Conservation (phyloP, 2,888 invertebrate species). For the Macropis europaea region DNA sequence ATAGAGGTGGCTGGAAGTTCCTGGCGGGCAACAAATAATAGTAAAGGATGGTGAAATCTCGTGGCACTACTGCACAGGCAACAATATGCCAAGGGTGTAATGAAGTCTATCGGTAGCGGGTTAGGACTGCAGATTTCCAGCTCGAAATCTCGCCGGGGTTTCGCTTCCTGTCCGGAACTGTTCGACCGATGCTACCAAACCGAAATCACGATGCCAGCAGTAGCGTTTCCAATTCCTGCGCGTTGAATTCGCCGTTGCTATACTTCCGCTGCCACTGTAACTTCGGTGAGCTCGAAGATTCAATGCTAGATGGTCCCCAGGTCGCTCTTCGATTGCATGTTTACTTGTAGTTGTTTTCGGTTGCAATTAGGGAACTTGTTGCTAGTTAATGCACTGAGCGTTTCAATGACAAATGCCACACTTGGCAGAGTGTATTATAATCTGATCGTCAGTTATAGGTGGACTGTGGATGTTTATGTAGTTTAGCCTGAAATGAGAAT, state of each 20-base stretch:
- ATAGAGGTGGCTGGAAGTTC: neutral
- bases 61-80: conserved; percentile 1
- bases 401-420: no score
- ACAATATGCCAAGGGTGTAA: conserved; percentile 58
- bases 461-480: no score
- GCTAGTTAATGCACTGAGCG: no score
- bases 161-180: conserved; percentile 66
- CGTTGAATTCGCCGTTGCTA: conserved; percentile 30
- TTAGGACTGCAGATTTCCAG: conserved; percentile 27
- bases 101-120: conserved; percentile 52
- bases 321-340: neutral
- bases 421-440: no score
- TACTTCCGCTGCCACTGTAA: conserved; percentile 6
- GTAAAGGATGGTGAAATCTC: neutral
- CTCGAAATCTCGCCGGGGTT: conserved; percentile 19
- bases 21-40: neutral
- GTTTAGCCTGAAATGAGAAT: no score
- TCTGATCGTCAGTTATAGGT: no score
- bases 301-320: neutral
- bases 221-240: conserved; percentile 54
- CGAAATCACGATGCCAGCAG: conserved; percentile 59
- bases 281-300: conserved; percentile 13
- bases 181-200: conserved; percentile 55
- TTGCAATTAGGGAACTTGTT: neutral
- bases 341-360: neutral